Evolutionary conservation across 2,113 vertebrate species (phyloP), one percentile per base, ranked within the genome.

Genomic region (Clarias macrocephalus): DNA sequence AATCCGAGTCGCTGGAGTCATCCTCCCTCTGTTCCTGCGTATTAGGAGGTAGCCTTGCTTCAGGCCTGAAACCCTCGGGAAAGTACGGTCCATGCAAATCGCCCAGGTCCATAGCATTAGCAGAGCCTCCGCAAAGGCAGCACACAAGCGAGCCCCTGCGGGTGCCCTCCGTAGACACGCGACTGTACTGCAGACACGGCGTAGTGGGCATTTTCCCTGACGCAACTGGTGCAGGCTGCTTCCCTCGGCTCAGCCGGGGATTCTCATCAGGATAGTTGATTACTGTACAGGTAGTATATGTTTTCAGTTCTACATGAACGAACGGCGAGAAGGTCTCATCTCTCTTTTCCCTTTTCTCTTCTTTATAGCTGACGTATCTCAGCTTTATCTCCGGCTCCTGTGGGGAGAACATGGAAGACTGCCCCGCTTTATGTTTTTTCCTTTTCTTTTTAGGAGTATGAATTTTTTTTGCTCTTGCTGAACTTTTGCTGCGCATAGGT

Each of bases 21-120:
- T 93, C 92, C 59, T 89, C 91, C 77, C 95, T 94, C 12, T 91
- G 83, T 15, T 88, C 85, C 86, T 5, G 91, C 52, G 15, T 15
- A 52, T 86, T 81, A 8, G 88, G 57, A 11, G 88, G 82, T 21
- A 84, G 80, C 91, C 94, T 95, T 75, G 91, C 25, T 25, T 65
- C 89, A 0, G 92, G 89, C 80, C 86, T 92, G 90, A 93, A 92
- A 1, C 94, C 95, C n/a, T 95, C 93, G 0, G 95, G 93, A 87
- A 95, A 96, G 80, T 96, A 96, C 0, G 95, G 95, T 2, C 95
- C 95, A 23, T 95, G 94, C 66, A 96, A 93, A 90, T 96, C 95
- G 9, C 95, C 95, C 82, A 96, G 66, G 90, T 96, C 95, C 89
- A 94, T 92, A 21, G 95, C 83, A n/a, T 96, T 96, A 80, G 95